Evolutionary conservation across 2,113 vertebrate genomes (phyloP).

Genomic region (Orthochromis malagaraziensis): DNA sequence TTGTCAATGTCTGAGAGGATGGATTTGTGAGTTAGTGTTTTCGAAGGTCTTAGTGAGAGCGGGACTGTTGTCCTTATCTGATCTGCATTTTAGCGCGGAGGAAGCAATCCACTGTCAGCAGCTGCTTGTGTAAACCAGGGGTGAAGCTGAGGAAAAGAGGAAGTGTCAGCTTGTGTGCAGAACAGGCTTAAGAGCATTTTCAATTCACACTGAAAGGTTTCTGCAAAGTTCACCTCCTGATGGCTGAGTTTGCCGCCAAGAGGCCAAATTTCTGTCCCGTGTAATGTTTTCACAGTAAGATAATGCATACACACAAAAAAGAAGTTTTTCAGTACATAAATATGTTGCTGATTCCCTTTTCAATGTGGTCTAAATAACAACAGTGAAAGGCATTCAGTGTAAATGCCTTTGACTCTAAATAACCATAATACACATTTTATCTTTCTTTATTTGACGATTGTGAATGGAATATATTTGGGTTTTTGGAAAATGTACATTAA

Average conservation of each 20-base stretch:
- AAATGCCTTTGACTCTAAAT: neutral
- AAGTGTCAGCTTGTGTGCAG: neutral
- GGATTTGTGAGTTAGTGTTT: constrained; percentile 24
- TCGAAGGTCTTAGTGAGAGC: constrained; percentile 19
- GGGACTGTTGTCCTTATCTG: constrained; percentile 54
- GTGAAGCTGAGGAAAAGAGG: constrained; percentile 1
- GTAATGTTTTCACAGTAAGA: neutral
- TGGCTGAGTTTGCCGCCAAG: neutral
- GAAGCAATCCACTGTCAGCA: constrained; percentile 36
- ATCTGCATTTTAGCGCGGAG: constrained; percentile 42
- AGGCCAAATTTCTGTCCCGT: neutral
- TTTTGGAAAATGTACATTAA: neutral
- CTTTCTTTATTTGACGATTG: neutral
- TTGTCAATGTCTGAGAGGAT: constrained; percentile 24
- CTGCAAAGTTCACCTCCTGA: neutral
- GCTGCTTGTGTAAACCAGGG: constrained; percentile 32
- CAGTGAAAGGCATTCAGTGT: no score
- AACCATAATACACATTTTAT: neutral
- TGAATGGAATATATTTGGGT: neutral
- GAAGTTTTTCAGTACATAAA: neutral
- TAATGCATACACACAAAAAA: neutral
- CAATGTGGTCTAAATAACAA: neutral
- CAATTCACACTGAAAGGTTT: neutral
- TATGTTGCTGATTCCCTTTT: neutral
- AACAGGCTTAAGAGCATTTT: neutral